Base-by-base conservation (phyloP, 2,797 vertebrate genomes). In the Kryptolebias ocellatus region DNA sequence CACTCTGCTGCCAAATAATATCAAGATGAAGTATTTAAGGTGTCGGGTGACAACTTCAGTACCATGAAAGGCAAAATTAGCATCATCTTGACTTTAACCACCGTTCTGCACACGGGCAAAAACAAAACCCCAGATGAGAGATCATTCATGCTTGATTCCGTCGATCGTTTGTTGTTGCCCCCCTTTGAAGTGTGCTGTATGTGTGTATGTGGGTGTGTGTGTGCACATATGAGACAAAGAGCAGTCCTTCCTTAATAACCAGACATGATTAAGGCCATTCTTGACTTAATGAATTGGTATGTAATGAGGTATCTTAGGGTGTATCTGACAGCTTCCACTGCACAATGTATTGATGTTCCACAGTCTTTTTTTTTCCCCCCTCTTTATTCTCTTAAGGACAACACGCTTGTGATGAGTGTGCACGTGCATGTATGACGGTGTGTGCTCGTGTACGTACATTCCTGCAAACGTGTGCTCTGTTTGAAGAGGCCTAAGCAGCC, bases 261-360 rank as follows among this genome's bases (percentile, higher is more conserved):
- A 60, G 47, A 58, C 73, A 69, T 70, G 80, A 90, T 87, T 83
- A 81, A 83, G 81, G 70, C 84, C 60, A 57, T 86, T 85, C 83
- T 81, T 78, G 80, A 83, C 74, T 84, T 82, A 87, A 91, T 86
- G 80, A 87, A 85, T 83, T 81, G 74, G 47, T 71, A 54, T 79
- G 81, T 86, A 86, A 89, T 86, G 74, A 84, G 79, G 72, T 78
- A 80, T 88, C 80, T 70, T 34, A 67, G 53, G 53, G 57, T 84
- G 5, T 67, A 79, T 88, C 80, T 76, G 76, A 80, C 80, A 74
- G 69, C 76, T 79, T 62, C n/a, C 79, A 67, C 54, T 55, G 67
- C 63, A 73, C 63, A 73, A 24, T 81, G 68, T 78, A 86, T 78
- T 80, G 80, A 83, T 53, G 14, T 60, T 70, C n/a, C 59, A 28